These are phyloP conservation scores for Empidonax traillii DNA, from an alignment of 2,113 vertebrate species.

Conservation along the genomic window DNA sequence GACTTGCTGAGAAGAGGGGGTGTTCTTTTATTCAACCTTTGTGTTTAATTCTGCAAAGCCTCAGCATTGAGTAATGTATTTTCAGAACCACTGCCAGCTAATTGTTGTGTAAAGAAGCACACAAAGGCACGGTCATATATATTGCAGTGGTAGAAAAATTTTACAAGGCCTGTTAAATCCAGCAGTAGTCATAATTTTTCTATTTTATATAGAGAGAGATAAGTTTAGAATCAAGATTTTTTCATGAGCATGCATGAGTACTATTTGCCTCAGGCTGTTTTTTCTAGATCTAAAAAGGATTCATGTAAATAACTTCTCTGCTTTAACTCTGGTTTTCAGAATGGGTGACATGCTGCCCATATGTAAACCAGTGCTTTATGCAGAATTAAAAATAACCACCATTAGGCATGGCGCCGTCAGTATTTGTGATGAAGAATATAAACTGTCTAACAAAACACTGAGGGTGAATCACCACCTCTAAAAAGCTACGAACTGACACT, in stretches of 20 bases:
- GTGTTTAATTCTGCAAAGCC: slow-evolving; percentile 20
- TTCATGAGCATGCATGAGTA: background rate
- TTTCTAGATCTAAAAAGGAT: background rate
- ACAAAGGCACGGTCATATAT: background rate
- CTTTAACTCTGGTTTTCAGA: slow-evolving; percentile 18
- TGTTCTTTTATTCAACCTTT: slow-evolving; percentile 40
- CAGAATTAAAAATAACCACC: slow-evolving; percentile 57
- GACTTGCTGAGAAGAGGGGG: background rate
- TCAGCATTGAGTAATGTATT: background rate
- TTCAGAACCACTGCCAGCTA: slow-evolving; percentile 32
- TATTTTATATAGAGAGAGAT: background rate
- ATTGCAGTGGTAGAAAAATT: background rate
- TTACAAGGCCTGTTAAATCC: slow-evolving; percentile 24
- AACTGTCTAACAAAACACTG: slow-evolving; percentile 41
- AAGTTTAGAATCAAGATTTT: slow-evolving; percentile 11
- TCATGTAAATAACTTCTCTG: slow-evolving; percentile 8
- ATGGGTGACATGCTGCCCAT: slow-evolving; percentile 19
- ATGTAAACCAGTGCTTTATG: slow-evolving; percentile 18
- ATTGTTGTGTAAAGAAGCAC: slow-evolving; percentile 26
- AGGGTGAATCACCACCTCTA: slow-evolving; percentile 29
- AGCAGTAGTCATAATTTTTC: slow-evolving; percentile 6
- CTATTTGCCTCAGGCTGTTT: background rate
- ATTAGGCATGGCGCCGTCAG: background rate
- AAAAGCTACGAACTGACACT: slow-evolving; percentile 8
- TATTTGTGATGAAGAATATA: slow-evolving; percentile 13